Evolutionary conservation across 1,140 invertebrate genomes (phyloP), one percentile per base, ranked within the genome.

Genomic region (Hyposmocoma kahamanoa): DNA sequence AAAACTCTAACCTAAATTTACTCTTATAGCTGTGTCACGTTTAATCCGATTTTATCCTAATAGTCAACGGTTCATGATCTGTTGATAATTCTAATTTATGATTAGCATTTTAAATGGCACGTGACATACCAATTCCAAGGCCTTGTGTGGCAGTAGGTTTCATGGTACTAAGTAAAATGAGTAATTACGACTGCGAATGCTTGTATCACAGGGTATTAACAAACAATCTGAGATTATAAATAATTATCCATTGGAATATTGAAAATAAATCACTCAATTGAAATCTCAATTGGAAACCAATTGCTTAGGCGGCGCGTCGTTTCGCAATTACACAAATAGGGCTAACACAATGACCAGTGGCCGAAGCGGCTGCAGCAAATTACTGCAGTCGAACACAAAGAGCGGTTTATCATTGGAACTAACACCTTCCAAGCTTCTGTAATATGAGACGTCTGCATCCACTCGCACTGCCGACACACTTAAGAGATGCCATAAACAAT

Each of bases 361-460:
- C 42, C 22, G 20, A 47, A 30, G 21, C 21, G 21, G 21, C 47
- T 13, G 30, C 4, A 34, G 6, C 6, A 34, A 34, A 34, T 34
- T 34, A 34, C 30, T 34, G 13, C 24, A 11, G 5, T 11, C 5
- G 24, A 22, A 38, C 43, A 74, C 61, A 74, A 64, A 63, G 55
- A 60, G 50, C 47, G 46, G 53, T 65, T 61, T 58, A 72, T 70
- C 68, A 62, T 64, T 66, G 57, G 62, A 22, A 47, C 59, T 57
- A 63, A 77, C 58, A 69, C 55, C 54, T 59, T 66, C 50, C 58
- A 67, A 32, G 57, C 59, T 55, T 65, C 66, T 69, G 72, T 62
- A 75, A 79, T 65, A 66, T 52, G 54, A 76, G 60, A 70, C 42
- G 65, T 63, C 65, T 75, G 71, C 59, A 67, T 66, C 58, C 52